These are phyloP conservation scores for Pristionchus japonicus DNA, from an alignment of 2,888 invertebrate genomes.

Conservation along the genomic window DNA sequence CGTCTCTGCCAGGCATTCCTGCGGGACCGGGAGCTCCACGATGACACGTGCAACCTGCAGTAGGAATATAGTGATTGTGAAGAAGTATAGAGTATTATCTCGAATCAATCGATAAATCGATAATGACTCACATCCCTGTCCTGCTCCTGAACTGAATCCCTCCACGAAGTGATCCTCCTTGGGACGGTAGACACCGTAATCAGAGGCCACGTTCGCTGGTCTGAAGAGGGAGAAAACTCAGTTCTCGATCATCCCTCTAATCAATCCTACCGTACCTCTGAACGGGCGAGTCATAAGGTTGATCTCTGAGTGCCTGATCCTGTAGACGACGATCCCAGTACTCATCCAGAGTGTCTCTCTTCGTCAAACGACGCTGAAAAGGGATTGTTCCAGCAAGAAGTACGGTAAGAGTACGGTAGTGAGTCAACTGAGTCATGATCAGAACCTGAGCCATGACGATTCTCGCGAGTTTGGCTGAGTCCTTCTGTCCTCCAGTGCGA, in stretches of 20 bases:
- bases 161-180: slow-evolving; percentile 45
- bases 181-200: slow-evolving; percentile 7
- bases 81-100: no score
- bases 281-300: slow-evolving; percentile 60
- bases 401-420: not conserved
- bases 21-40: slow-evolving; percentile 73
- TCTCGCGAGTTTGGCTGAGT: slow-evolving; percentile 68
- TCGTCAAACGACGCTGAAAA: slow-evolving; percentile 43
- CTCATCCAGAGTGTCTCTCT: slow-evolving; percentile 72
- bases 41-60: slow-evolving; percentile 69
- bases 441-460: slow-evolving; percentile 65
- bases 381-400: not conserved
- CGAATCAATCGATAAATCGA: not conserved
- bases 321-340: slow-evolving; percentile 73
- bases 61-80: no score
- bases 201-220: not conserved
- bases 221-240: not conserved
- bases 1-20: slow-evolving; percentile 68
- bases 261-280: not conserved
- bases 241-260: not conserved
- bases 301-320: slow-evolving; percentile 72
- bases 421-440: no score
- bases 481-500: slow-evolving; percentile 67
- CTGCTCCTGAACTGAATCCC: slow-evolving; percentile 39
- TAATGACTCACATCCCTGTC: slow-evolving; percentile 47